Evolutionary conservation across 2,113 vertebrate genomes (phyloP).

Genomic region (Paradisaea rubra): DNA sequence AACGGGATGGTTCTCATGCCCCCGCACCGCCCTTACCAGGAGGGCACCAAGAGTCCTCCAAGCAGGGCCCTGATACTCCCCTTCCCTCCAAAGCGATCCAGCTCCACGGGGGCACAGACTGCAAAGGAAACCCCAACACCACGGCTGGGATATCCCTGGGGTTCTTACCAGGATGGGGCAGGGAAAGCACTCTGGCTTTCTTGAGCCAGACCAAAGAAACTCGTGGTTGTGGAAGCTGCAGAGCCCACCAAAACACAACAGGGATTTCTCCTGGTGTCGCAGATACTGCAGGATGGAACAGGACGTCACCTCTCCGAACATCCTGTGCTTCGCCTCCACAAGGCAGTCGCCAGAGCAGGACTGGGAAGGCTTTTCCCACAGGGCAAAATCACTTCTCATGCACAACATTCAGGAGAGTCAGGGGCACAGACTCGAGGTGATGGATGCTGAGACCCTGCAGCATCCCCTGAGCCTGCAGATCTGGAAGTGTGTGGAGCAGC

Average conservation of each 20-base stretch:
- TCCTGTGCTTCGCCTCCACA: not conserved
- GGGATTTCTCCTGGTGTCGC: not conserved
- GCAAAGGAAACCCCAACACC: not conserved
- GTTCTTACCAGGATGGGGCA: not conserved
- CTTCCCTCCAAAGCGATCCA: not conserved
- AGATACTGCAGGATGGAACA: no score
- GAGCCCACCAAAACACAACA: not conserved
- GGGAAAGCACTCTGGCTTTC: not conserved
- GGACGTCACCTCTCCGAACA: accelerated
- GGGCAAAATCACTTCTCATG: not conserved
- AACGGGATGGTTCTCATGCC: accelerated
- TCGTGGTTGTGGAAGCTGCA: not conserved
- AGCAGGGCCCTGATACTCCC: not conserved
- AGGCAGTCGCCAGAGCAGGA: not conserved
- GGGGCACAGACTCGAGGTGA: not conserved
- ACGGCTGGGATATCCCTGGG: not conserved
- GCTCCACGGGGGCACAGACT: not conserved
- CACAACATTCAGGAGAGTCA: not conserved
- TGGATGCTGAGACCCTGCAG: not conserved
- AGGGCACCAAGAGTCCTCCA: not conserved
- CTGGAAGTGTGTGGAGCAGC: accelerated
- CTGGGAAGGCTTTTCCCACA: not conserved
- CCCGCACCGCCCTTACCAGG: not conserved
- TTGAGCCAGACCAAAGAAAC: not conserved
- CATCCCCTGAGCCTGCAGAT: not conserved